These are phyloP conservation scores for Melanotaenia trifasciata DNA, from an alignment of 2,797 vertebrate genomes.

Conservation along the genomic window DNA sequence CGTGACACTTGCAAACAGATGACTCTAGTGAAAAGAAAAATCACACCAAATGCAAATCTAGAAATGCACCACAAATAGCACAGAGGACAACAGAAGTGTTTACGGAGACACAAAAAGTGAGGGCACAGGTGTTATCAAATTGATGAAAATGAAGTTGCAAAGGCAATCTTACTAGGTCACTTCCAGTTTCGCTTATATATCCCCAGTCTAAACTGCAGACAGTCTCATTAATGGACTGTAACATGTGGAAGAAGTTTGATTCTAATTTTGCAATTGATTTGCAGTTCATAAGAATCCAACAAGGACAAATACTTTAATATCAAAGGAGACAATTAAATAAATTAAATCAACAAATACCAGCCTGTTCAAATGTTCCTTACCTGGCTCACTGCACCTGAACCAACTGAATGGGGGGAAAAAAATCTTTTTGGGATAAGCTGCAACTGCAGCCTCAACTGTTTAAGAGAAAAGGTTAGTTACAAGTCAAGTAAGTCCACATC, in stretches of 20 bases:
- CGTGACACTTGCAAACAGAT: background rate
- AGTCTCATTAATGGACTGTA: background rate
- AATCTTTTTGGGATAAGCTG: background rate
- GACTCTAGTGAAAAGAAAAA: background rate
- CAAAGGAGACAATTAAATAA: background rate
- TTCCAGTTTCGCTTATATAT: background rate
- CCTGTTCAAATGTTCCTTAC: background rate
- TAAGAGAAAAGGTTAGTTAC: background rate
- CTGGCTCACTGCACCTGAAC: background rate
- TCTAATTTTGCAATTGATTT: background rate
- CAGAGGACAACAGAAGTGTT: background rate
- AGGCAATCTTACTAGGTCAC: background rate
- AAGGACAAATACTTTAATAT: too few species aligned
- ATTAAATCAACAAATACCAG: background rate
- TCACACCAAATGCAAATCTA: background rate
- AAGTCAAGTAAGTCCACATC: background rate
- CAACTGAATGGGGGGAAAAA: background rate
- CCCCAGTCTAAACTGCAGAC: background rate
- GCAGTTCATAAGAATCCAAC: background rate
- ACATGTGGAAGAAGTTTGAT: background rate
- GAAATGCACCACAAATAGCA: background rate
- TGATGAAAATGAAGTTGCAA: background rate
- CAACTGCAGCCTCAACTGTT: background rate
- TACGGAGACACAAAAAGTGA: background rate
- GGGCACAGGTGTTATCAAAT: background rate